A percentile compares a stretch with the other conserved stretches of the same genome.
phyloP scores from a whole-genome alignment of 2,113 vertebrate genomes.

The Corythaixoides concolor region DNA sequence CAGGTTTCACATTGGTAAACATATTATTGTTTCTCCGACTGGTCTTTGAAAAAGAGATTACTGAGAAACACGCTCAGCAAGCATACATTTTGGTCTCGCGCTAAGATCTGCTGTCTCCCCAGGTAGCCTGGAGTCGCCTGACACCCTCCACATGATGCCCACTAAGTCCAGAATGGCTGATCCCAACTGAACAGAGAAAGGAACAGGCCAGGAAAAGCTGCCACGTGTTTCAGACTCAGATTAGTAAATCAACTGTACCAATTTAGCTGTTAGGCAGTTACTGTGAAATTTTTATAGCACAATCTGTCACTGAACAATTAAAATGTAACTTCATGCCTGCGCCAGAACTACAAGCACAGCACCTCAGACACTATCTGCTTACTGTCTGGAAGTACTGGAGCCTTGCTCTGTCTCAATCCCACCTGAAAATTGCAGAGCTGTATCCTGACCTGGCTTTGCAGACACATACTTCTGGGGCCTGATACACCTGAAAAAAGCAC shows the following conservation, averaged over 20 bases:
- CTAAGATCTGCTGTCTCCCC: not conserved
- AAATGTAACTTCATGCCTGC: not conserved
- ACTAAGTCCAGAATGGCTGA: not conserved
- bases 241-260: not conserved
- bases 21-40: not conserved
- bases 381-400: not conserved
- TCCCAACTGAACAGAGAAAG: fast-evolving
- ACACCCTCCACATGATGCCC: not conserved
- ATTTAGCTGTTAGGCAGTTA: not conserved
- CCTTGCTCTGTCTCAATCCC: not conserved
- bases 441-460: not conserved
- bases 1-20: not conserved
- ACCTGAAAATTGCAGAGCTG: fast-evolving
- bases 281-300: not conserved
- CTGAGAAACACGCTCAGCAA: not conserved
- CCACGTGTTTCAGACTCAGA: not conserved
- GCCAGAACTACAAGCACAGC: not conserved
- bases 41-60: not conserved
- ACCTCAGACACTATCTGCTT: not conserved
- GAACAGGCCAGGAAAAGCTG: not conserved
- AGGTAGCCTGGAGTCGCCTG: fast-evolving
- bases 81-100: not conserved
- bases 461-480: not conserved
- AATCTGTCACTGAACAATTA: not conserved
- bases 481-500: not conserved